Evolutionary conservation across 2,113 vertebrate genomes (phyloP), one percentile per base, ranked within the genome.

Genomic region (Helogale parvula): DNA sequence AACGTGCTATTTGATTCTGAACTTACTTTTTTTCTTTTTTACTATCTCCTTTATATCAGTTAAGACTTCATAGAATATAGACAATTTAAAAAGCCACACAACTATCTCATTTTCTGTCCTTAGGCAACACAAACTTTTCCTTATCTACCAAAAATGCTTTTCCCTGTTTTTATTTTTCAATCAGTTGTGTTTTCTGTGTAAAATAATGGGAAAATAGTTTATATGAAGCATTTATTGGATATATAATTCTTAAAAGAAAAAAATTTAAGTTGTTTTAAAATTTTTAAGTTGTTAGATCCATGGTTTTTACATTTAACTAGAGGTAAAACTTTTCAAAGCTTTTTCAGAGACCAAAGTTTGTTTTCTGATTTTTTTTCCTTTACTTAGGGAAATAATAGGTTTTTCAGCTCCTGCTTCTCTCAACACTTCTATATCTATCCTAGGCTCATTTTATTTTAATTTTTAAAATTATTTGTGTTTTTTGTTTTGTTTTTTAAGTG

Each of bases 1-100:
- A 95, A 97, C 81, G 82, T 81, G 14, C 33, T 45, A 91, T 95
- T 95, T 97, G 52, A 96, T 95, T 93, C 86, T 95, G 69, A 95
- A 63, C 38, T 97, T 85, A 80, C 35, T 27, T 84, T 93, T 93
- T 96, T 89, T 88, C 19, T 93, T 93, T 95, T 90, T 88, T 90
- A 72, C 35, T 86, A 66, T 72, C 31, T 35, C 74, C 35, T 92
- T 93, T 85, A 66, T 85, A 85, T 91, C 60, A 47, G 31, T 77
- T 77, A 74, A 81, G 27, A 91, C n/a, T 96, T 93, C 86, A 89
- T 63, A 63, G n/a, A 83, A 35, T 81, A 11, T 68, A 54, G 21
- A 77, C 76, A 77, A 23, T 80, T 96, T 93, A 38, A 93, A 93
- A 97, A 91, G 35, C 8, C 72, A 54, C 47, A 50, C 16, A 94